A percentile compares a stretch with the other conserved stretches of the same genome.
Evolutionary conservation across 2,113 vertebrate genomes (phyloP).

Genomic region (Narcine bancroftii): DNA sequence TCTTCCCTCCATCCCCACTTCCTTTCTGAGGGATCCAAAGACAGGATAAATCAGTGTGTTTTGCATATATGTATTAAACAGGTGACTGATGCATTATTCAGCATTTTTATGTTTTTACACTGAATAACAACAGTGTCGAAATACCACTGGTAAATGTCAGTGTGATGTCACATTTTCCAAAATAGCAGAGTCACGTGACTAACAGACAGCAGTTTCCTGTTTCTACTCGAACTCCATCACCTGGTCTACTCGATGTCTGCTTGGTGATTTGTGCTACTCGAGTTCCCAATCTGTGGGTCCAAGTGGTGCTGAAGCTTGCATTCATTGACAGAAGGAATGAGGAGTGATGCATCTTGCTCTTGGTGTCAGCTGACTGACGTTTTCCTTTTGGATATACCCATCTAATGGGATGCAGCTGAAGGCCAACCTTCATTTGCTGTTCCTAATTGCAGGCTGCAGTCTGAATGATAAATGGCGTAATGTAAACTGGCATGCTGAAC

Average conservation of each 20-base stretch:
- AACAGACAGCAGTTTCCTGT: background rate
- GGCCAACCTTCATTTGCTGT: no score
- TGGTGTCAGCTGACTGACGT: background rate
- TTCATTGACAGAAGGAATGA: background rate
- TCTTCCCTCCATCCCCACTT: background rate
- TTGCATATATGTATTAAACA: background rate
- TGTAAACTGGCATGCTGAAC: no score
- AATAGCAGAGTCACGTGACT: background rate
- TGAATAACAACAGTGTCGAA: background rate
- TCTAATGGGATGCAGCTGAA: no score
- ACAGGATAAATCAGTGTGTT: background rate
- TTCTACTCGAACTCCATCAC: background rate
- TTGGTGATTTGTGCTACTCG: background rate
- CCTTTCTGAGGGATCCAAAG: background rate
- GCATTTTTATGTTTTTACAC: slow-evolving; percentile 4
- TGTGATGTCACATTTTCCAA: slow-evolving; percentile 13
- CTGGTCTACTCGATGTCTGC: background rate
- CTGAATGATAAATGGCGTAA: no score
- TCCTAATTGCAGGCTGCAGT: no score
- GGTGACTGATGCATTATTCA: slow-evolving; percentile 21
- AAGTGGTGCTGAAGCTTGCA: background rate
- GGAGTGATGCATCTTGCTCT: background rate
- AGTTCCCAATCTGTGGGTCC: background rate
- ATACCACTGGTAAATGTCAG: background rate
- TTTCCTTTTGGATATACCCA: no score